Base-by-base conservation (phyloP, 2,888 invertebrate genomes). In the Azorinus chamasolen region DNA sequence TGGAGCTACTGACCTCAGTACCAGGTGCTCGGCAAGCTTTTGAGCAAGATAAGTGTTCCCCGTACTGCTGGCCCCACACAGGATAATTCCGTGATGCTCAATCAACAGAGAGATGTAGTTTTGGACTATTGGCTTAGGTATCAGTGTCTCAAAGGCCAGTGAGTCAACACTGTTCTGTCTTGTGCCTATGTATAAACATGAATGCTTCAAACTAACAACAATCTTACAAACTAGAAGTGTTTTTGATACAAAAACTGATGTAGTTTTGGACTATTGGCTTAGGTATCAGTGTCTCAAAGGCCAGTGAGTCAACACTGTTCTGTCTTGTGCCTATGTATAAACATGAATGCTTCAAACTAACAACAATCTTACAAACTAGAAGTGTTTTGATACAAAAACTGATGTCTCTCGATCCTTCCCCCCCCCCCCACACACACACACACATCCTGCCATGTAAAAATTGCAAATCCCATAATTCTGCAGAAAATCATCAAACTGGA, bases 21-120 rank as follows among this genome's bases (percentile, higher is more conserved):
- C 97, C 84, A 99, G 95, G 92, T 98, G 98, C 92, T 99, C 97
- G 0, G 99, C 99, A 59, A 99, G 94, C 91, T 98, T 96, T 32
- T 97, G 97, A 8, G 99, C 99, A 83, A 99, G 94, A 93, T 98
- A 98, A 0, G 98, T 98, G 94, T 99, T 99, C 20, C 99, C 98
- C 0, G 98, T 99, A 50, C 99, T 99, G 89, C 97, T 97, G 0
- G 99, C 98, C 0, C 99, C 99, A 93, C 98, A 99, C 18, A 99
- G 94, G 81, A 99, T 98, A 76, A 99, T 96, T 54, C 99, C 94
- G 27, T 98, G 95, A 93, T 99, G 98, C 91, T 99, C 98, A 59
- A 97, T 95, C 79, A 99, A 94, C 64, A 98, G 94, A n/a, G 96
- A 96, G 54, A 97, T 95, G 90, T 97, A 97, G 93, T 99, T 96